phyloP scores from a whole-genome alignment of 2,113 vertebrate species.

The Anarhynchus alexandrinus region DNA sequence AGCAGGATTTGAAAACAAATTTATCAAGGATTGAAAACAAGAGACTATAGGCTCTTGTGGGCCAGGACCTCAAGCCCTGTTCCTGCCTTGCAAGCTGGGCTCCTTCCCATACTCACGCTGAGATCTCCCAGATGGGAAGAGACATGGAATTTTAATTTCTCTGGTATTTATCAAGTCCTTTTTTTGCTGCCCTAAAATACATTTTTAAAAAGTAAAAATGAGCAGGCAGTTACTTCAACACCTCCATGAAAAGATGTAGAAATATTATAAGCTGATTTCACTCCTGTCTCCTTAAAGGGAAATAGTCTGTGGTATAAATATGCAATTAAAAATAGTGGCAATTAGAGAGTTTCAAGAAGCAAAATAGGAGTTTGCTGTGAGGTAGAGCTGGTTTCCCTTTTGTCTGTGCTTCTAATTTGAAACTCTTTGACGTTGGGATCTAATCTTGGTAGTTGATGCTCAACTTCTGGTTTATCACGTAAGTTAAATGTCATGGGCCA shows the following conservation, averaged over 20 bases:
- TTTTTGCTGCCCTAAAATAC: not conserved
- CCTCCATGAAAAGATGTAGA: not conserved
- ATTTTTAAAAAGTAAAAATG: not conserved
- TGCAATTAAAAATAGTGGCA: slow-evolving; percentile 28
- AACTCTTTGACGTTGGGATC: not conserved
- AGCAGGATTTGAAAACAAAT: not conserved
- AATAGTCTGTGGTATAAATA: not conserved
- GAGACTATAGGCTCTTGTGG: not conserved
- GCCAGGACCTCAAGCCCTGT: not conserved
- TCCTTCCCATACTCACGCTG: not conserved
- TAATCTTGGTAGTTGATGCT: not conserved
- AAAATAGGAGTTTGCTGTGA: not conserved
- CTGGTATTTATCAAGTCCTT: not conserved
- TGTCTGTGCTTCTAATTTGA: not conserved
- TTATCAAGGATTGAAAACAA: not conserved
- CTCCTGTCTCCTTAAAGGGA: not conserved
- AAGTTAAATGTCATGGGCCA: not conserved
- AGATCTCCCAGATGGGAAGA: not conserved
- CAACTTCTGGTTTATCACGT: not conserved
- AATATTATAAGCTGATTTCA: not conserved
- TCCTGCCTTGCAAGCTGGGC: not conserved
- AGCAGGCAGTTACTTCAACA: not conserved
- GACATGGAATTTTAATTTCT: not conserved
- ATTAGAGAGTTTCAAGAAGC: not conserved
- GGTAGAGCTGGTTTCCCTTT: not conserved